phyloP scores from a whole-genome alignment of 2,113 vertebrate genomes.

The Parus major region DNA sequence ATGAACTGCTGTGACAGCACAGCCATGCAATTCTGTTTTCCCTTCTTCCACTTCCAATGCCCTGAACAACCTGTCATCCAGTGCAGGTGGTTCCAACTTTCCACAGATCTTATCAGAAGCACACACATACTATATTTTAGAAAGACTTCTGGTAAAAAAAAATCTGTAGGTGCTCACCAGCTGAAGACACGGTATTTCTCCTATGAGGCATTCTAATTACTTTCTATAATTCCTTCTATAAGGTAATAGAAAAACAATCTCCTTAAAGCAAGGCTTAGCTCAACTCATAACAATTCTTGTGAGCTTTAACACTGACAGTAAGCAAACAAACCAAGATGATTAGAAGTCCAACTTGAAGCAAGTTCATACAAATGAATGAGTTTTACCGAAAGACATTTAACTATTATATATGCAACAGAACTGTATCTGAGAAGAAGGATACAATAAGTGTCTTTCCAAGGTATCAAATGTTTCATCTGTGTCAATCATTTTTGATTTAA shows the following conservation, averaged over 20 bases:
- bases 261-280: not conserved
- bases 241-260: not conserved
- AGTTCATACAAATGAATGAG: not conserved
- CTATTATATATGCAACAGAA: not conserved
- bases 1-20: not conserved
- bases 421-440: not conserved
- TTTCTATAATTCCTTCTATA: not conserved
- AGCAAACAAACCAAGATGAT: not conserved
- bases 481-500: not conserved
- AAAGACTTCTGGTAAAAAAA: not conserved
- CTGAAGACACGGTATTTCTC: not conserved
- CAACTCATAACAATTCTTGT: not conserved
- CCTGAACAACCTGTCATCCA: not conserved
- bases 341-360: not conserved
- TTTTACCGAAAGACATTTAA: not conserved
- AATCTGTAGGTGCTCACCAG: not conserved
- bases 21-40: not conserved
- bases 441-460: not conserved
- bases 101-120: not conserved
- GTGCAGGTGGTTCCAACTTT: not conserved
- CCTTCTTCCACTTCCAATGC: not conserved
- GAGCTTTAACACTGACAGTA: not conserved
- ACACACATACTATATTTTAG: not conserved
- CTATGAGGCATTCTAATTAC: not conserved
- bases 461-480: not conserved